Base-by-base conservation (phyloP, 1,140 invertebrate genomes). In the Sarcophaga bullata region DNA sequence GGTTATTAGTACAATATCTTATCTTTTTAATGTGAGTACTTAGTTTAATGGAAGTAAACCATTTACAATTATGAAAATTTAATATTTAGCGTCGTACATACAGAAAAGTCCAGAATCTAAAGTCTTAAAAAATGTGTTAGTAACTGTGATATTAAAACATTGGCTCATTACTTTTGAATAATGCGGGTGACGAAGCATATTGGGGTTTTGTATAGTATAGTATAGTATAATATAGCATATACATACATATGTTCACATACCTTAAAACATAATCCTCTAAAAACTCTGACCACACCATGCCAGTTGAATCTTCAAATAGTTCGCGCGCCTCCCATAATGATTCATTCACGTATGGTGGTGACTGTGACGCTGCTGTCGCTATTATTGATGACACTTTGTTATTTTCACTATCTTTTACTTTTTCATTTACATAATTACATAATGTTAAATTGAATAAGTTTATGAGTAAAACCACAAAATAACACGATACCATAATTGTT, bases 221-320 rank as follows among this genome's bases (percentile, higher is more conserved):
- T 37, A 37, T n/a, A n/a, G 25, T 37, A 37, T 37, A 4, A 4
- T 4, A 37, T 37, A 37, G 25, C 4, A 37, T 52, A 52, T 10
- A 52, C 50, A 52, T 1, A 52, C 0, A 62, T 62, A 62, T 19
- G 9, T 68, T 0, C 25, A 15, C 37, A 54, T 84, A 89, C 88
- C 88, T 89, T 58, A 89, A 84, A n/a, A 87, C 85, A 84, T 89
- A 89, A 85, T 89, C 88, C 87, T 89, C 87, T 83, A 89, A 85
- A 86, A 89, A 87, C 73, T 88, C 86, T 54, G 88, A 89, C 88
- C 88, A 89, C 68, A 85, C 85, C 50, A 86, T 84, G 73, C 84
- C 80, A 15, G 82, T 82, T 19, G 82, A 80, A 54, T 82, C 73
- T 81, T 81, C 81, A 17, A 80, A 81, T 82, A 80, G 73, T 19